Conservation (phyloP, 1,140 invertebrate genomes). For the Drosophila teissieri region DNA sequence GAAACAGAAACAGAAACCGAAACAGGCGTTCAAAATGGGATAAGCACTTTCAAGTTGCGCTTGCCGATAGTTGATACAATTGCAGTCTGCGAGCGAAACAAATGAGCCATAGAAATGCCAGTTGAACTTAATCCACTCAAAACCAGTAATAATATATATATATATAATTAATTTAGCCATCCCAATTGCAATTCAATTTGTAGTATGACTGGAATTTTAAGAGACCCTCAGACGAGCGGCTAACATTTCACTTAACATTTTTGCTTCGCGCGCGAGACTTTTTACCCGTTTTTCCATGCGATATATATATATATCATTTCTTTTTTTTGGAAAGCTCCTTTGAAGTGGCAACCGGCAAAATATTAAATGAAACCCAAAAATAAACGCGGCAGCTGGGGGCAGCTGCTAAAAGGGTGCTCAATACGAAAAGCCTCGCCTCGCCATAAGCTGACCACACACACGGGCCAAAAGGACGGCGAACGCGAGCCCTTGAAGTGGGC, state of each 20-base stretch:
- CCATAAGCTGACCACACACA: slow-evolving; percentile 80
- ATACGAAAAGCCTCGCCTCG: slow-evolving; percentile 68
- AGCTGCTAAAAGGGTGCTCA: slow-evolving; percentile 74
- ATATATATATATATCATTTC: slow-evolving; percentile 4
- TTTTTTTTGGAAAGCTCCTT: slow-evolving; percentile 57
- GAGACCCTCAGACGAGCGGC: slow-evolving; percentile 32
- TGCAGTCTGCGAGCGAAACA: background rate
- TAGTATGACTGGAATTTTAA: slow-evolving; percentile 30
- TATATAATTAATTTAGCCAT: too few species aligned
- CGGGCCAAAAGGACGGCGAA: slow-evolving; percentile 28
- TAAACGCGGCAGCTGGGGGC: slow-evolving; percentile 33
- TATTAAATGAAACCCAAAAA: slow-evolving; percentile 79
- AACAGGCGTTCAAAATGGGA: background rate
- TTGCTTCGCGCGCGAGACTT: slow-evolving; percentile 45
- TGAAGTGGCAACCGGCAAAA: slow-evolving; percentile 76
- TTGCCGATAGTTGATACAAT: slow-evolving; percentile 40
- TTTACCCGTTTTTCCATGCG: slow-evolving; percentile 10
- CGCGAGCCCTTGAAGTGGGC: slow-evolving; percentile 63
- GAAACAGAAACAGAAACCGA: background rate
- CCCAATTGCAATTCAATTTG: slow-evolving; percentile 2
- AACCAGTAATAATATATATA: too few species aligned
- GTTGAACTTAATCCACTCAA: background rate
- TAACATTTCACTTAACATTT: slow-evolving; percentile 83
- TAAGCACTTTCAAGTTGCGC: slow-evolving; percentile 1
- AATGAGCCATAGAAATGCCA: background rate